Percentiles rank a stretch among this genome's conserved stretches.
These are phyloP conservation scores for Melanotaenia trifasciata DNA, from an alignment of 2,797 vertebrate species.

Conservation along the genomic window DNA sequence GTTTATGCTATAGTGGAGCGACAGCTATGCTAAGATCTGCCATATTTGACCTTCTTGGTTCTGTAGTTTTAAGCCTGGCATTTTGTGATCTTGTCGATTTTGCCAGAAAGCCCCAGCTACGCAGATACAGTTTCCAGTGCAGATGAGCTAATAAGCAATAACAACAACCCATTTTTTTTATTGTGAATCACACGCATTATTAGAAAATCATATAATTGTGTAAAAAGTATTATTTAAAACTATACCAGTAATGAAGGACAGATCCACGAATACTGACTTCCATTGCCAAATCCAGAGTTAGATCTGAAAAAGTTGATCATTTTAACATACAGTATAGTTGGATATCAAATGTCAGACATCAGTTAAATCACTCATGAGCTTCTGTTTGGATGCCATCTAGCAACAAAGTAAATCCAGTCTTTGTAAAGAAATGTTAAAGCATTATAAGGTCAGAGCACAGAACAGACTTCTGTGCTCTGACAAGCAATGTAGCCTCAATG, in stretches of 20 bases:
- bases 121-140: not conserved
- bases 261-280: not conserved
- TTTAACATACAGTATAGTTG: not conserved
- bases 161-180: not conserved
- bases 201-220: not conserved
- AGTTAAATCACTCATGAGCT: not conserved
- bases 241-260: not conserved
- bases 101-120: not conserved
- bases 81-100: not conserved
- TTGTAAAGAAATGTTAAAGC: slow-evolving; percentile 5
- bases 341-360: slow-evolving; percentile 10
- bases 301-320: too few species aligned
- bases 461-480: not conserved
- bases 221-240: not conserved
- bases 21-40: not conserved
- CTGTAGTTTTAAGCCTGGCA: not conserved
- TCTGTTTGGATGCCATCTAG: not conserved
- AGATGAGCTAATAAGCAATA: not conserved
- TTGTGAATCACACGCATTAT: not conserved
- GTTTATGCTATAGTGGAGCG: not conserved
- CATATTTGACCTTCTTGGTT: not conserved
- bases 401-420: not conserved
- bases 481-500: slow-evolving; percentile 1
- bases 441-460: slow-evolving; percentile 9
- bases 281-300: not conserved